Conservation (phyloP, 1,140 invertebrate species). For the Tetragnatha versicolor region DNA sequence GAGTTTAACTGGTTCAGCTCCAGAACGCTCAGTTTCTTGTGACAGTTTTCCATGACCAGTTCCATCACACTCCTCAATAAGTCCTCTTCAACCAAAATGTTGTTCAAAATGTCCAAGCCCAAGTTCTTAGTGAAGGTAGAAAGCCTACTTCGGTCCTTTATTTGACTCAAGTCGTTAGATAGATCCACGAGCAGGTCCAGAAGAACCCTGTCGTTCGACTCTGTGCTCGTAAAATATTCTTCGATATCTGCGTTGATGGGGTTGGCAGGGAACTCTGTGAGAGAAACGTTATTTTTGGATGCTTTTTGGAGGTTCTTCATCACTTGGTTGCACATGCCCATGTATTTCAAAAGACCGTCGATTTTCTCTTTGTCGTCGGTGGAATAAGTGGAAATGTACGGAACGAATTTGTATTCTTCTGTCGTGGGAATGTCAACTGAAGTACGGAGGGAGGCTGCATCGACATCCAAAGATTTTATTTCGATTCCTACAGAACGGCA, state of each 20-base stretch:
- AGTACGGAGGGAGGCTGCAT: constrained; percentile 74
- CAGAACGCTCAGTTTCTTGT: constrained; percentile 38
- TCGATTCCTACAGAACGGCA: constrained; percentile 81
- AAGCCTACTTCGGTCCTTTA: no score
- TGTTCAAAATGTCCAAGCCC: constrained; percentile 23
- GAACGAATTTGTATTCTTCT: constrained; percentile 83
- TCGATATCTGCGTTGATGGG: no score
- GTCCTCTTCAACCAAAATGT: constrained; percentile 1
- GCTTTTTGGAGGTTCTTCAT: neutral
- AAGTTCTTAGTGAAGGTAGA: no score
- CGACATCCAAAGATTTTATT: constrained; percentile 86
- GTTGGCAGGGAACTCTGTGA: neutral
- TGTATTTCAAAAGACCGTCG: neutral
- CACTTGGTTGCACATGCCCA: neutral
- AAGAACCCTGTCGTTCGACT: no score
- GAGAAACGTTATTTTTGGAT: neutral
- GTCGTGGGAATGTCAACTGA: constrained; percentile 79
- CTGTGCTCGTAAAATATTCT: no score
- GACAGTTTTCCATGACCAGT: constrained; percentile 53
- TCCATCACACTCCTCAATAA: constrained; percentile 47
- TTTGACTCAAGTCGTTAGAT: no score
- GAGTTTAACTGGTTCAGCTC: constrained; percentile 19
- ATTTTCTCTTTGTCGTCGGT: neutral
- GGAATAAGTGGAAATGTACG: constrained; percentile 60
- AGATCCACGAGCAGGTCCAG: no score